phyloP scores from a whole-genome alignment of 30 jellyfish, hydroid and myxozoan species.

The Chironex yamaguchii region DNA sequence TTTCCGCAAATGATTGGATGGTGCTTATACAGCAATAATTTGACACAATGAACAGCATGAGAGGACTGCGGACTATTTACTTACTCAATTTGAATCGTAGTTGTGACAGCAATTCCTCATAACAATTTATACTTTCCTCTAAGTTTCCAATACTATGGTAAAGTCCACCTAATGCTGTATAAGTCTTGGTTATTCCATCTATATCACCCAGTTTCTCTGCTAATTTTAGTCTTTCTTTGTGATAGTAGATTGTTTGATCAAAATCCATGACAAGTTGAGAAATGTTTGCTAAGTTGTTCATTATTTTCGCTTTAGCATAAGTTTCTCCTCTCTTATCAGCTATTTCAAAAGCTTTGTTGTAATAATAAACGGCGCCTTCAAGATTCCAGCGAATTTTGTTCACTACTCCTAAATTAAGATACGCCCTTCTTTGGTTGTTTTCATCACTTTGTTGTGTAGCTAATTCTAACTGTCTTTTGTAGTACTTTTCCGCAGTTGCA shows the following conservation, averaged over 20 bases:
- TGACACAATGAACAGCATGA: too few relatives aligned
- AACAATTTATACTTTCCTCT: slow-evolving; percentile 67
- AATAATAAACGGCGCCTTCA: slow-evolving; percentile 67
- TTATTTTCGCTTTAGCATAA: slow-evolving; percentile 76
- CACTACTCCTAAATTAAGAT: slow-evolving; percentile 83
- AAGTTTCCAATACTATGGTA: slow-evolving; percentile 62
- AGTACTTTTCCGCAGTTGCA: slow-evolving; percentile 66
- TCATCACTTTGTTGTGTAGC: slow-evolving; percentile 77
- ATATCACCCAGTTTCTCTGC: slow-evolving; percentile 78
- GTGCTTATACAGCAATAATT: too few relatives aligned
- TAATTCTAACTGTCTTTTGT: slow-evolving; percentile 66
- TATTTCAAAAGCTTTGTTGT: slow-evolving; percentile 73
- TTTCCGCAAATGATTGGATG: too few relatives aligned
- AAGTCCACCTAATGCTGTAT: slow-evolving; percentile 82
- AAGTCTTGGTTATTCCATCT: slow-evolving; percentile 80
- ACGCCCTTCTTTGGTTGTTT: slow-evolving; percentile 73
- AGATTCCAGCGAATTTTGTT: slow-evolving; percentile 79
- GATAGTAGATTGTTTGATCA: slow-evolving; percentile 82
- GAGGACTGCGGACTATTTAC: too few relatives aligned
- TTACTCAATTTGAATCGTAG: slow-evolving; percentile 70
- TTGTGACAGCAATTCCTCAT: slow-evolving; percentile 58
- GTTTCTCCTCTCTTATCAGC: slow-evolving; percentile 77
- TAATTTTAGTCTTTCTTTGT: slow-evolving; percentile 61
- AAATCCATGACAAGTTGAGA: slow-evolving; percentile 82
- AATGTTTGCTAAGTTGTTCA: slow-evolving; percentile 86